phyloP scores from a whole-genome alignment of 2,888 invertebrate genomes.

The Dastarcus helophoroides region DNA sequence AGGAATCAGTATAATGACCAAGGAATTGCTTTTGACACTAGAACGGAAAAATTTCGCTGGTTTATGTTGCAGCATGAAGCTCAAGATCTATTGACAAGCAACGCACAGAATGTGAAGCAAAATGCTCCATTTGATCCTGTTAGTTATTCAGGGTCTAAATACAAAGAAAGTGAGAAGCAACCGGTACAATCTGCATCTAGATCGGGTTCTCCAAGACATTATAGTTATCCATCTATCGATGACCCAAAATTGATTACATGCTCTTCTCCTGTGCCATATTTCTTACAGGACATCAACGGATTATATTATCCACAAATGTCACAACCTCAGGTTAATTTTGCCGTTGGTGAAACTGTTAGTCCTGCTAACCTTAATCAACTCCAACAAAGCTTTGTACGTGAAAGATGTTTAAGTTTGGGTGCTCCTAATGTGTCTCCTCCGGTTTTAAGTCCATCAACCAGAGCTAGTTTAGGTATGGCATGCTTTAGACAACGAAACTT shows the following conservation, averaged over 20 bases:
- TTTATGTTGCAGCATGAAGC: conserved; percentile 85
- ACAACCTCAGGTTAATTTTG: conserved; percentile 49
- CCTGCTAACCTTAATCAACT: conserved; percentile 27
- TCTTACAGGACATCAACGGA: conserved; percentile 31
- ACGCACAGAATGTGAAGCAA: conserved; percentile 65
- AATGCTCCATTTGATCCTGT: conserved; percentile 64
- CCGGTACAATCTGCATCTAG: conserved; percentile 8
- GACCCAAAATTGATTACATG: conserved; percentile 36
- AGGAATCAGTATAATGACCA: conserved; percentile 65
- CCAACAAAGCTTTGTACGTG: conserved; percentile 29
- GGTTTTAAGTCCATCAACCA: conserved; percentile 49
- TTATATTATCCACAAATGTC: conserved; percentile 30
- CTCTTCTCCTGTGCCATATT: conserved; percentile 35
- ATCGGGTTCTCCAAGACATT: conserved; percentile 49
- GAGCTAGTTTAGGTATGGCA: conserved; percentile 51
- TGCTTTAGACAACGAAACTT: conserved; percentile 40
- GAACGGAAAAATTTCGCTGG: conserved; percentile 67
- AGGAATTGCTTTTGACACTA: conserved; percentile 55
- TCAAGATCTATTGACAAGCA: conserved; percentile 59
- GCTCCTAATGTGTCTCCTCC: conserved; percentile 38
- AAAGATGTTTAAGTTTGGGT: conserved; percentile 55
- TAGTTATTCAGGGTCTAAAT: conserved; percentile 36
- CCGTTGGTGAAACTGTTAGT: conserved; percentile 52
- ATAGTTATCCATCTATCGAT: conserved; percentile 57
- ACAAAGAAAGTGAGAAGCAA: conserved; percentile 13